Evolutionary conservation across 2,888 invertebrate species (phyloP), one percentile per base, ranked within the genome.

Genomic region (Pheosia gnoma): DNA sequence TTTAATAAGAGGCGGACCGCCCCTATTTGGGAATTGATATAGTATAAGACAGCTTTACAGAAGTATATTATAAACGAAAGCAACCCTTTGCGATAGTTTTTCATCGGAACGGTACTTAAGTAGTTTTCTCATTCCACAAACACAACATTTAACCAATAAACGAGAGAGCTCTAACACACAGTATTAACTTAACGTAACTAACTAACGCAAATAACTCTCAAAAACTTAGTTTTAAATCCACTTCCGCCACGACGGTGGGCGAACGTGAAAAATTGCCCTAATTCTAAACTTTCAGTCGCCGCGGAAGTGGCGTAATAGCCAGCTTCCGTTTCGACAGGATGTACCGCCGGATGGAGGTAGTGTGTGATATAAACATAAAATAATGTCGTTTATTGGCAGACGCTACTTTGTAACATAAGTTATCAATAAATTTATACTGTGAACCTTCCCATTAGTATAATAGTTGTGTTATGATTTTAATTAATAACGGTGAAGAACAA

Each of bases 231-330:
- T 74, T 57, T 63, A 74, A 74, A 72, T 68, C 65, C 54, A 66
- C 43, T 61, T 67, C 59, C 67, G 59, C 43, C 57, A 62, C 52
- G 53, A 58, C 60, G 70, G 65, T 60, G 67, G 70, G 68, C 60
- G 68, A 74, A 68, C 60, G 62, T 82, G 82, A 86, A 85, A 85
- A 85, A 85, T 84, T 77, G 73, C 75, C 69, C 75, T 71, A 81
- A 83, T 83, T 78, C 68, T 65, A 63, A 80, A 84, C 76, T 83
- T 82, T 69, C 63, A 75, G 71, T 65, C 71, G 72, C 66, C 73
- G 68, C 81, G 87, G 85, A 85, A 76, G 84, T 85, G 84, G 81
- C 80, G 84, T 88, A 87, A 87, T 84, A 75, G 78, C 68, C 65
- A 66, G 67, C 80, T 84, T 89, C 89, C 89, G 85, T 82, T 72